Conservation (phyloP, 2,888 invertebrate species). For the Hyalella azteca region DNA sequence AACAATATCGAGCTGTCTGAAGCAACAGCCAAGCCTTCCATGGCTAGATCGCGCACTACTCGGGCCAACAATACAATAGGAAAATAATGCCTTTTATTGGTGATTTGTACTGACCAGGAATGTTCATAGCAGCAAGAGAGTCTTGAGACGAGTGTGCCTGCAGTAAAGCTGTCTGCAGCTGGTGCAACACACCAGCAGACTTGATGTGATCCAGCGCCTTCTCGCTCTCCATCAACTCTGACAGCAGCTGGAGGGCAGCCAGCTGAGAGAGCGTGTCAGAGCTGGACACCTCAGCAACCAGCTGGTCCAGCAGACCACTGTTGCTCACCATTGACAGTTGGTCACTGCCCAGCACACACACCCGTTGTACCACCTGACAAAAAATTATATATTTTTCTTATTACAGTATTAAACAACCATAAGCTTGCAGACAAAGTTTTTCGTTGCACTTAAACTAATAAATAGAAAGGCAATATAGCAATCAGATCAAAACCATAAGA, state of each 20-base stretch:
- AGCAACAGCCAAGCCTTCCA: too few species aligned
- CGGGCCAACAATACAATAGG: too few species aligned
- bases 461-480: too few species aligned
- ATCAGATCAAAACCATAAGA: too few species aligned
- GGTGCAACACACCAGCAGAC: constrained; percentile 71
- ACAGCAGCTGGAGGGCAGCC: constrained; percentile 79
- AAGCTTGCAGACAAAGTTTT: too few species aligned
- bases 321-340: constrained; percentile 43
- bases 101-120: constrained; percentile 73
- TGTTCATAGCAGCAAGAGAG: constrained; percentile 71
- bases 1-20: too few species aligned
- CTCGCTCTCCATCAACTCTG: constrained; percentile 72
- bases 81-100: too few species aligned
- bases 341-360: constrained; percentile 43
- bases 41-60: too few species aligned
- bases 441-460: too few species aligned
- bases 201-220: constrained; percentile 79
- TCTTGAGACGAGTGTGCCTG: constrained; percentile 66
- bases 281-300: constrained; percentile 72
- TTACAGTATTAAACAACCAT: not conserved
- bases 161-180: constrained; percentile 71
- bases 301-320: constrained; percentile 60
- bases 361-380: constrained; percentile 42
- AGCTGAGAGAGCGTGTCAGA: constrained; percentile 79
- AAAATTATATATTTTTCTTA: too few species aligned